Base-by-base conservation (phyloP, 2,888 invertebrate genomes). In the Sylvicola fuscatus region DNA sequence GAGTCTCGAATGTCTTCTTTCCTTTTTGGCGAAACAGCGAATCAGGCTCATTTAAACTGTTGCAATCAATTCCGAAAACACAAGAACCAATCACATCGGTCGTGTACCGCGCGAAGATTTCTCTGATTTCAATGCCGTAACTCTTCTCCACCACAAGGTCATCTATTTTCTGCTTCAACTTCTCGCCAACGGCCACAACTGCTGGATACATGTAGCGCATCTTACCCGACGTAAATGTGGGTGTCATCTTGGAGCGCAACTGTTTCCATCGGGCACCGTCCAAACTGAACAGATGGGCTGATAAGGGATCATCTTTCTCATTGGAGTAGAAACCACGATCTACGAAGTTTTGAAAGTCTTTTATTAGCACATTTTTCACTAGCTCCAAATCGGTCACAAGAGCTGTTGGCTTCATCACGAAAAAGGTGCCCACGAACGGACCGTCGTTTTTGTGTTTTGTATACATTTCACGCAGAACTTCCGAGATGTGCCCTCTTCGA, bases 41-140 rank as follows among this genome's bases (percentile, higher is more conserved):
- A 16, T 61, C 50, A 1, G 41, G 39, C 15, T 49, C 38, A 33
- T 56, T 55, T 1, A 51, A 49, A 1, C 48, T 46, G 31, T 53
- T 42, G 2, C 51, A 47, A 7, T 50, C 51, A 3, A 63, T 52
- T 1, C 64, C 64, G 39, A 64, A 63, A 1, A 63, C 54, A 2
- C 58, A 49, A 1, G 54, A 34, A 13, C 40, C 40, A 12, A 40
- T 40, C 15, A 49, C 42, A 36, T 50, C 49, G 6, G 46, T 46
- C 4, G 45, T 41, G 35, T 41, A 48, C 11, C 47, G 39, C 5
- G 37, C 35, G 3, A 37, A 17, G 27, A 38, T 31, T 8, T 37
- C 37, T 33, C 38, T 38, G 8, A 38, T 31, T 16, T 40, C 38
- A 29, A 29, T 29, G 5, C 13, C 29, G n/a, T 8, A 4, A 21